Percentiles rank a stretch among this genome's conserved stretches.
These are phyloP conservation scores for Schizothorax lantsangensis DNA, from an alignment of 2,797 vertebrate genomes.

Conservation along the genomic window DNA sequence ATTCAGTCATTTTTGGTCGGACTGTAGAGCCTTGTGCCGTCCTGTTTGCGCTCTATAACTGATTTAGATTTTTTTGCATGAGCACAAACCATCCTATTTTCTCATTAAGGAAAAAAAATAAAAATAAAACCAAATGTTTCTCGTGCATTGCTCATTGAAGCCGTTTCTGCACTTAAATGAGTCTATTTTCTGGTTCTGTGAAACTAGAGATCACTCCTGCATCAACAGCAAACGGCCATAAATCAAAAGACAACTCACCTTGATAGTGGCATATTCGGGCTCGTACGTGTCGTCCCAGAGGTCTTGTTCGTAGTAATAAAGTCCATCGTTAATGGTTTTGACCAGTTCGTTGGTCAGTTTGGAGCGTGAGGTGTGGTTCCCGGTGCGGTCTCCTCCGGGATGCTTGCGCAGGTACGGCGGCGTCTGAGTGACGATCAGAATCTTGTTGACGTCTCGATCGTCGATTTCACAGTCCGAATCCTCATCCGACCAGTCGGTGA, in stretches of 20 bases:
- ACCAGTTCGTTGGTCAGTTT: constrained; percentile 92
- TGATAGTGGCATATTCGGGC: constrained; percentile 97
- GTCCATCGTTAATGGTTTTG: constrained; percentile 97
- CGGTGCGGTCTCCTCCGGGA: constrained; percentile 94
- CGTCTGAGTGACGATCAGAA: constrained; percentile 97
- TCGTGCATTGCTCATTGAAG: too few species aligned
- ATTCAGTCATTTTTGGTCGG: too few species aligned
- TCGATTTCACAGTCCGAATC: constrained; percentile 96
- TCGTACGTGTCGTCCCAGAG: constrained; percentile 96
- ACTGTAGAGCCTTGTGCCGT: too few species aligned
- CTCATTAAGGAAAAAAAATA: too few species aligned
- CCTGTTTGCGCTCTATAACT: neutral
- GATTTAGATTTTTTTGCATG: neutral
- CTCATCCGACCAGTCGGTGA: constrained; percentile 97
- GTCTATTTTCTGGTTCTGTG: too few species aligned
- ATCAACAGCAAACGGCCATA: too few species aligned
- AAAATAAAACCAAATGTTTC: too few species aligned
- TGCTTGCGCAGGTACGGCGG: constrained; percentile 96
- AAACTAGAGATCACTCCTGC: neutral
- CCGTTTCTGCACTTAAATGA: too few species aligned
- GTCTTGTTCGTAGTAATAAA: constrained; percentile 98
- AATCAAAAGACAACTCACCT: constrained; percentile 79
- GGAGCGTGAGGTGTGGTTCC: constrained; percentile 91
- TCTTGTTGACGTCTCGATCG: constrained; percentile 97
- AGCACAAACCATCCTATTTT: too few species aligned